Conservation (phyloP, 2,113 vertebrate genomes). For the Microcebus ravelobensis region DNA sequence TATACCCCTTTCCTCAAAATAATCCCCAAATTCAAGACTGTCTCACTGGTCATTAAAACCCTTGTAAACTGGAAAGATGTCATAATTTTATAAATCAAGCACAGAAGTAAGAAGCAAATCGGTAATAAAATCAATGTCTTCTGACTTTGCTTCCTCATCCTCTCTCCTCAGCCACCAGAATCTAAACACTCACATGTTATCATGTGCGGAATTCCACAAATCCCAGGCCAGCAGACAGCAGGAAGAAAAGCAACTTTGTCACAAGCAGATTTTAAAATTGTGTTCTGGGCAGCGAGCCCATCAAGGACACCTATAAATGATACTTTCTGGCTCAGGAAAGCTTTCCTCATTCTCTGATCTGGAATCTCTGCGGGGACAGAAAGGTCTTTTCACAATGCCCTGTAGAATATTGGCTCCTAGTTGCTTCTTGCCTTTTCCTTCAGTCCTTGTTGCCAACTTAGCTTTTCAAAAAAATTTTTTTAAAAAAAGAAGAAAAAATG, state of each 20-base stretch:
- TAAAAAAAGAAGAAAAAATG: not conserved
- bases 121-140: not conserved
- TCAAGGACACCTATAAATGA: conserved; percentile 65
- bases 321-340: conserved; percentile 38
- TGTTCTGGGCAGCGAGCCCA: not conserved
- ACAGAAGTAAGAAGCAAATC: not conserved
- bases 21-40: not conserved
- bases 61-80: not conserved
- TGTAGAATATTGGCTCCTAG: not conserved
- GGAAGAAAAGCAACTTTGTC: conserved; percentile 46
- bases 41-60: not conserved
- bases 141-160: not conserved
- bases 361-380: conserved; percentile 21
- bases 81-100: not conserved
- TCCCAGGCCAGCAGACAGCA: not conserved
- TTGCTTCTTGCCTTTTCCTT: conserved; percentile 12
- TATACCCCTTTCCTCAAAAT: not conserved
- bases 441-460: conserved; percentile 21
- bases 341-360: not conserved
- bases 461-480: not conserved
- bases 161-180: not conserved
- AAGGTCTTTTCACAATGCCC: conserved; percentile 27
- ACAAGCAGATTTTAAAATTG: not conserved
- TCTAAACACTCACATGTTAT: not conserved
- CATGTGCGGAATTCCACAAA: not conserved